Evolutionary conservation across 1,140 invertebrate genomes (phyloP), one percentile per base, ranked within the genome.

Genomic region (Yoshiicerus persimilis): DNA sequence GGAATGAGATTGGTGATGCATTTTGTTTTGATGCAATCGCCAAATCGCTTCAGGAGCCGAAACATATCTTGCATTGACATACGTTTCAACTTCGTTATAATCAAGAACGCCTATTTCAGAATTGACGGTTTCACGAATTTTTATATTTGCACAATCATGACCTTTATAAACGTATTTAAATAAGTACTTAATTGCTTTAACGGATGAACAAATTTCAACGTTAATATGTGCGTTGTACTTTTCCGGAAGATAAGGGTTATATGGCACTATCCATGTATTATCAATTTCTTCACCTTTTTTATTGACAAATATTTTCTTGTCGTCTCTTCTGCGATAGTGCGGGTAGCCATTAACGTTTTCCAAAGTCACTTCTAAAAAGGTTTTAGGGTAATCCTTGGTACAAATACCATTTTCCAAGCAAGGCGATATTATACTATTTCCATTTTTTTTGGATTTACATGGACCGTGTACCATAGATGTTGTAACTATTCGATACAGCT

Each of bases 241-340:
- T 91, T 92, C 92, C 9, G 90, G 92, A 20, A 94, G 91, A 2
- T 93, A 85, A 23, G 93, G 92, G 88, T 92, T 93, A 92, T 94
- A 94, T 87, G 93, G 93, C 62, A 94, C 93, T 85, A 94, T 90
- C 93, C 93, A 94, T 36, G 91, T 87, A 89, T 94, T 94, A 90
- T 93, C 92, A 66, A 93, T 90, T 27, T 87, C 2, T 25, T 10
- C 1, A 4, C 47, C 11, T 77, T 86, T 23, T 2, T n/a, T 47
- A 62, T 25, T 6, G 20, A 86, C 16, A 30, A 10, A 20, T n/a
- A n/a, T n/a, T 25, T 2, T 23, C 1, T 16, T 32, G 27, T 84
- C 41, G 10, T 89, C n/a, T 23, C 89, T 30, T 10, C 89, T 34
- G 0, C 91, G 64, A 87, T 92, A 92, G 25, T 87, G 25, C 13